Evolutionary conservation across 92 coral and sea anemone genomes (phyloP).

Genomic region (Scolanthus callimorphus): DNA sequence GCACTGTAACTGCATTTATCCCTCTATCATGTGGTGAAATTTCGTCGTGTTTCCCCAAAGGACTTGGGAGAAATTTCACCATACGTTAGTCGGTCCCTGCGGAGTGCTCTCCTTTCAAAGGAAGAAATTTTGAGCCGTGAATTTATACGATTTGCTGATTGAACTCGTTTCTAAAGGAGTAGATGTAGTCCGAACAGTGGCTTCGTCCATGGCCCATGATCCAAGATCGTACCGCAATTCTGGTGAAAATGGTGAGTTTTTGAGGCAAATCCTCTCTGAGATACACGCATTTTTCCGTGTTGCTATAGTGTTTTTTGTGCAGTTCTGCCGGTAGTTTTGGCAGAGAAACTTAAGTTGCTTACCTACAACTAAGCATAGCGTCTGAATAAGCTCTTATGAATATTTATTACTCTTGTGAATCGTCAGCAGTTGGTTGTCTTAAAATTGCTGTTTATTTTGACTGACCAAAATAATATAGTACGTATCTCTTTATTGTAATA

Average conservation of each 20-base stretch:
- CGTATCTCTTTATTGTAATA: no score
- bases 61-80: slow-evolving; percentile 25
- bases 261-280: not conserved
- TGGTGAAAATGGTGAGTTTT: slow-evolving; percentile 17
- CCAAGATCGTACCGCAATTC: not conserved
- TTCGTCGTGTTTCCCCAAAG: slow-evolving; percentile 16
- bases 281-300: no score
- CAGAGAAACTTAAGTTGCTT: no score
- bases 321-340: not conserved
- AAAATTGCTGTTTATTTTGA: no score
- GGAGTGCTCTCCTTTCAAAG: slow-evolving; percentile 16
- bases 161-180: slow-evolving; percentile 35
- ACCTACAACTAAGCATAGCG: no score
- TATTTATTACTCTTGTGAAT: no score
- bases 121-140: slow-evolving; percentile 9
- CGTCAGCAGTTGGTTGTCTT: no score
- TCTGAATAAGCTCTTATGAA: no score
- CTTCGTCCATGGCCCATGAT: slow-evolving; percentile 27
- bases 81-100: slow-evolving; percentile 16
- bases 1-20: slow-evolving; percentile 22
- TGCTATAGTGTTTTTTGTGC: no score
- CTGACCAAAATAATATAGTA: no score
- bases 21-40: slow-evolving; percentile 38
- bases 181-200: slow-evolving; percentile 37
- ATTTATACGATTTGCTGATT: slow-evolving; percentile 37